A percentile compares a stretch with the other conserved stretches of the same genome.
These are phyloP conservation scores for Polietes domitor DNA, from an alignment of 2,888 invertebrate species.

Conservation along the genomic window DNA sequence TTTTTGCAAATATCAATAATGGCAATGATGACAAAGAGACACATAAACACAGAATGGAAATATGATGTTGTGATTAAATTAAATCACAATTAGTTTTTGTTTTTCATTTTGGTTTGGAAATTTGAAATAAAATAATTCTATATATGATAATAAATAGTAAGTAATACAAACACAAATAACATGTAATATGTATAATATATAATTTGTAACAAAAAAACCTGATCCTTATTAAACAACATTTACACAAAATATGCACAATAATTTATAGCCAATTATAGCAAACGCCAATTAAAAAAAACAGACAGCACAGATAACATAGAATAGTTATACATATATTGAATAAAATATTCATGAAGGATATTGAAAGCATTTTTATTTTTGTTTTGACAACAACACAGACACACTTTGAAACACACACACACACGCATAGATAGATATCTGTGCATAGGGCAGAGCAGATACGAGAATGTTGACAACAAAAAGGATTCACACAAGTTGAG, in stretches of 20 bases:
- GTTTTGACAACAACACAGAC: conserved; percentile 7
- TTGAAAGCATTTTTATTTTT: neutral
- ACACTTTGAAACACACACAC: neutral
- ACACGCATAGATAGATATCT: neutral
- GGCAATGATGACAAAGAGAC: too few relatives aligned
- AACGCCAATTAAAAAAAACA: neutral
- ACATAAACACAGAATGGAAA: too few relatives aligned
- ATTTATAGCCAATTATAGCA: neutral
- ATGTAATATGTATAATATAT: neutral
- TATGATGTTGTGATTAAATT: too few relatives aligned
- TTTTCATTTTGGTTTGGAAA: neutral
- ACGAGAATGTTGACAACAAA: too few relatives aligned
- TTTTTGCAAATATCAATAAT: too few relatives aligned
- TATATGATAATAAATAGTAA: neutral
- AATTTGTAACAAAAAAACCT: neutral
- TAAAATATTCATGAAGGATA: neutral
- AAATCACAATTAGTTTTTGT: too few relatives aligned
- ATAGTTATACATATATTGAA: neutral
- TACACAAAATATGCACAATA: neutral
- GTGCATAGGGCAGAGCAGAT: too few relatives aligned
- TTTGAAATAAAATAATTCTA: neutral
- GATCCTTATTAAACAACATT: neutral
- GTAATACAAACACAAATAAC: neutral
- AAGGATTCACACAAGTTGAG: too few relatives aligned
- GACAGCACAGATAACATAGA: neutral